phyloP scores from a whole-genome alignment of 2,888 invertebrate species.

The Euproctis similis region DNA sequence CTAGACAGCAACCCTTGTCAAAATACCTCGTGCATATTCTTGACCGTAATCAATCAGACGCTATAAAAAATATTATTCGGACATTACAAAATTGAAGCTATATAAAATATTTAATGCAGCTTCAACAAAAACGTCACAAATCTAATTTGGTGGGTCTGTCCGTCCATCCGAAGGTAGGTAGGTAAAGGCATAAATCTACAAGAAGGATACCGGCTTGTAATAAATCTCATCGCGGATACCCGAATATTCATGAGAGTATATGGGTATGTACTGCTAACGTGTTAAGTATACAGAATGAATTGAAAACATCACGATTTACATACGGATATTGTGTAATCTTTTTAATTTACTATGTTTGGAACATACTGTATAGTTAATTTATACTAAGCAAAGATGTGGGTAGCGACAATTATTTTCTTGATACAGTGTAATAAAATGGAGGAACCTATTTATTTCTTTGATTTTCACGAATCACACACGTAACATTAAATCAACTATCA shows the following conservation, averaged over 20 bases:
- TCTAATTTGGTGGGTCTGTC: constrained; percentile 29
- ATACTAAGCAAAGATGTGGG: too few species aligned
- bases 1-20: not conserved
- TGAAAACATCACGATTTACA: too few species aligned
- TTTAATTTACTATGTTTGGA: too few species aligned
- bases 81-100: constrained; percentile 2
- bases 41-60: not conserved
- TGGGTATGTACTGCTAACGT: constrained; percentile 15
- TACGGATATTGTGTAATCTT: too few species aligned
- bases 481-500: too few species aligned
- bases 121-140: constrained; percentile 21
- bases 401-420: too few species aligned
- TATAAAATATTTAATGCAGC: constrained; percentile 4
- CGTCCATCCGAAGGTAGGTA: too few species aligned
- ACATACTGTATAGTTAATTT: too few species aligned
- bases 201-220: constrained; percentile 33
- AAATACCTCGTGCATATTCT: not conserved
- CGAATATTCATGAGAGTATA: constrained; percentile 40
- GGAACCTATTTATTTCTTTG: too few species aligned
- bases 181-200: constrained; percentile 37
- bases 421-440: too few species aligned
- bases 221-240: constrained; percentile 35
- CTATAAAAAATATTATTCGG: constrained; percentile 1
- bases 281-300: constrained; percentile 1
- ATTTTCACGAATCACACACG: too few species aligned